Conservation (phyloP, 1,140 invertebrate species). For the Pseudomyrmex gracilis region DNA sequence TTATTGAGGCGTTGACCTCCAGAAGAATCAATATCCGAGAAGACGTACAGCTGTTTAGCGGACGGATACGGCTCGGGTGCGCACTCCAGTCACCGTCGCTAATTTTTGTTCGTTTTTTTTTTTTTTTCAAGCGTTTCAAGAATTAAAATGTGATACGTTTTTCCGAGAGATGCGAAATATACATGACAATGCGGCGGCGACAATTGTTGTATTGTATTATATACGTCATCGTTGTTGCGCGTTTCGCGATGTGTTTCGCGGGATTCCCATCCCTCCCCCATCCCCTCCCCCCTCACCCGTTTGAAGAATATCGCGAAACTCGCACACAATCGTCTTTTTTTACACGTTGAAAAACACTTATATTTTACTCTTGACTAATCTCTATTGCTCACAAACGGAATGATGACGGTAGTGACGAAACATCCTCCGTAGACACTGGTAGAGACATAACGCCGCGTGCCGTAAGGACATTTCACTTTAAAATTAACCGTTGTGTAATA, state of each 20-base stretch:
- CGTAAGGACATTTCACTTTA: conserved; percentile 2
- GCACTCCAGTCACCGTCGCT: neutral
- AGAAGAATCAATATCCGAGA: conserved; percentile 18
- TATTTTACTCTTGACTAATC: too few relatives aligned
- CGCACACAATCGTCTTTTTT: too few relatives aligned
- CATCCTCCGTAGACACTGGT: too few relatives aligned
- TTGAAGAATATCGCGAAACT: too few relatives aligned
- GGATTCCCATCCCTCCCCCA: too few relatives aligned
- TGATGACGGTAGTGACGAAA: neutral
- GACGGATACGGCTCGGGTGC: neutral
- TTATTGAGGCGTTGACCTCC: neutral
- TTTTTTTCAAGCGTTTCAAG: neutral
- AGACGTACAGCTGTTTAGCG: neutral
- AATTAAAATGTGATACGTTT: conserved; percentile 48
- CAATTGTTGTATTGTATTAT: too few relatives aligned
- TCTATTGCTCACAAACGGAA: too few relatives aligned
- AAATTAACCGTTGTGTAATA: neutral
- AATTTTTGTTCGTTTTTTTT: conserved; percentile 9
- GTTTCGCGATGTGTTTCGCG: too few relatives aligned
- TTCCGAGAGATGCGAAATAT: conserved; percentile 29
- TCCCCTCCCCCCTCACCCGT: too few relatives aligned
- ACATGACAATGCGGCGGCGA: neutral
- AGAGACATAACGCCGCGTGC: neutral
- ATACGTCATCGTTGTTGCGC: too few relatives aligned
- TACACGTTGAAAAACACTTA: too few relatives aligned